phyloP scores from a whole-genome alignment of 1,140 invertebrate species.

The Drosophila asahinai region DNA sequence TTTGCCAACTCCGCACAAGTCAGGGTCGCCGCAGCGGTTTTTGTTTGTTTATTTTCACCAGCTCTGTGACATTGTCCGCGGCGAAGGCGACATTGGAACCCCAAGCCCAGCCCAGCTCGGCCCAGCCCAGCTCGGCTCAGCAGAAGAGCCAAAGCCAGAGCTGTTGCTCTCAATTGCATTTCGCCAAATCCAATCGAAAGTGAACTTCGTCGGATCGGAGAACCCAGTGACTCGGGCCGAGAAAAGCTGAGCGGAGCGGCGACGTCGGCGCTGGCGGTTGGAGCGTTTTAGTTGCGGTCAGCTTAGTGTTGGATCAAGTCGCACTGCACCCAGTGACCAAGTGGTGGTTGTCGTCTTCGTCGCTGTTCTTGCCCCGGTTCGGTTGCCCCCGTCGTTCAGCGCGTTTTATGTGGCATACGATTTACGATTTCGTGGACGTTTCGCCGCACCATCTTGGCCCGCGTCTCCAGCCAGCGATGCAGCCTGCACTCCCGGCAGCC shows the following conservation, averaged over 20 bases:
- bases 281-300: conserved; percentile 61
- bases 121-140: conserved; percentile 18
- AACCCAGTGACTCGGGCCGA: conserved; percentile 24
- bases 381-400: conserved; percentile 40
- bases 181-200: conserved; percentile 61
- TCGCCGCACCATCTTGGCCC: conserved; percentile 47
- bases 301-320: conserved; percentile 61
- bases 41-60: conserved; percentile 69
- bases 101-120: conserved; percentile 31
- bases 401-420: conserved; percentile 60
- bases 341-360: conserved; percentile 39
- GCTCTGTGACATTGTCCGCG: conserved; percentile 77
- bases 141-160: conserved; percentile 3
- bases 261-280: conserved; percentile 33
- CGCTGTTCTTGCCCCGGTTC: not conserved
- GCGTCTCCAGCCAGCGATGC: conserved; percentile 57
- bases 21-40: conserved; percentile 61
- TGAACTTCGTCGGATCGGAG: conserved; percentile 39
- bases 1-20: conserved; percentile 77
- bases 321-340: conserved; percentile 66
- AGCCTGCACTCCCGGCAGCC: conserved; percentile 52
- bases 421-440: conserved; percentile 59
- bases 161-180: conserved; percentile 16
- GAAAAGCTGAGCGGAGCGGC: conserved; percentile 36
- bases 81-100: conserved; percentile 74